A percentile compares a stretch with the other conserved stretches of the same genome.
phyloP scores from a whole-genome alignment of 2,797 vertebrate genomes.

The Lagodon rhomboides region DNA sequence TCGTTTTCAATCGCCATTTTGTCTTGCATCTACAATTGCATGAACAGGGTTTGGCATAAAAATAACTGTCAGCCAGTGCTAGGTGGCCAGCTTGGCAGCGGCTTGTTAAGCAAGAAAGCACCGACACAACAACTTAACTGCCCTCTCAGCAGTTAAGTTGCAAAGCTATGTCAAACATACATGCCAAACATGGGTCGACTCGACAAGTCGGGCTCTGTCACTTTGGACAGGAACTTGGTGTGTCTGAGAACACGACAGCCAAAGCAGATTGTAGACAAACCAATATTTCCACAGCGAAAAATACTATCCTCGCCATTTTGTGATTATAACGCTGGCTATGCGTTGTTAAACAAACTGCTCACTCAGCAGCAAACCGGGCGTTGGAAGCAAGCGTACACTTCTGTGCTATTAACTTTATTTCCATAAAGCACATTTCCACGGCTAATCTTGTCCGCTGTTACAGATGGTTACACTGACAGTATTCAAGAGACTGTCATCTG shows the following conservation, averaged over 20 bases:
- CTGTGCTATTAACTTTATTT: background rate
- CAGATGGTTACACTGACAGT: constrained; percentile 54
- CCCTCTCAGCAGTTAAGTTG: constrained; percentile 77
- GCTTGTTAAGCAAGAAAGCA: constrained; percentile 53
- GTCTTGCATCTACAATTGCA: constrained; percentile 77
- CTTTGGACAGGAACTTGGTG: background rate
- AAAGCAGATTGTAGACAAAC: constrained; percentile 28
- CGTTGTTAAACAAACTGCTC: constrained; percentile 54
- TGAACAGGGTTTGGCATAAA: constrained; percentile 70
- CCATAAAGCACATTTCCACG: background rate
- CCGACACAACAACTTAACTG: constrained; percentile 72
- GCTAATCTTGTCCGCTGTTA: background rate
- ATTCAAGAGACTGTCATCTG: constrained; percentile 72
- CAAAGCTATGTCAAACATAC: constrained; percentile 47
- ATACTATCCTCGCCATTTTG: constrained; percentile 84
- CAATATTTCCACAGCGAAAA: constrained; percentile 55
- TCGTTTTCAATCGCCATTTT: constrained; percentile 83
- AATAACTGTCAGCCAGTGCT: constrained; percentile 74
- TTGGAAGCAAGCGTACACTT: background rate
- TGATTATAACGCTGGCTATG: constrained; percentile 69
- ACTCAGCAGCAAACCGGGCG: constrained; percentile 41
- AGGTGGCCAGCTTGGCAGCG: constrained; percentile 68
- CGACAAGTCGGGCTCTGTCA: background rate
- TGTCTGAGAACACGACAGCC: background rate
- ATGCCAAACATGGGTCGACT: constrained; percentile 10